phyloP scores from a whole-genome alignment of 2,888 invertebrate species.

The Phanerotoma sp. region DNA sequence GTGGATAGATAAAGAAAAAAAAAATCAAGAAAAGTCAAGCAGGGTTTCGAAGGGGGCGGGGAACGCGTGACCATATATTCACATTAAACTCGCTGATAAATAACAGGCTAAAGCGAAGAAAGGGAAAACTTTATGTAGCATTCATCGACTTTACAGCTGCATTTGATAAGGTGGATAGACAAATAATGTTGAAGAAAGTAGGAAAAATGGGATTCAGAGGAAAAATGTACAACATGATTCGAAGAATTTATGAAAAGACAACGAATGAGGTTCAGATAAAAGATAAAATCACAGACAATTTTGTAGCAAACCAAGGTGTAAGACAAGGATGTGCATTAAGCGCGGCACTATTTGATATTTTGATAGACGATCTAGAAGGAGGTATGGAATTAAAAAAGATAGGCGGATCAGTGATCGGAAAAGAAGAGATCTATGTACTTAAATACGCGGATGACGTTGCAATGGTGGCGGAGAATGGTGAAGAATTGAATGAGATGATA shows the following conservation, averaged over 20 bases:
- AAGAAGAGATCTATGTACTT: not conserved
- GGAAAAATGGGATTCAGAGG: not conserved
- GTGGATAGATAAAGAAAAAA: not conserved
- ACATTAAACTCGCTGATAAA: too few species aligned
- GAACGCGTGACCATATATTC: too few species aligned
- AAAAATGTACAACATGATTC: not conserved
- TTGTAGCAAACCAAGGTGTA: not conserved
- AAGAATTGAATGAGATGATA: not conserved
- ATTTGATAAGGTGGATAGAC: too few species aligned
- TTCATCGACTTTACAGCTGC: too few species aligned
- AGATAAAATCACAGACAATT: not conserved
- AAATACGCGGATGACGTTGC: not conserved
- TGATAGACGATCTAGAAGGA: not conserved
- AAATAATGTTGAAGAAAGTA: not conserved
- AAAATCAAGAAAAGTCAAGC: not conserved
- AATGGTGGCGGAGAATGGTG: not conserved
- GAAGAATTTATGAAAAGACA: not conserved
- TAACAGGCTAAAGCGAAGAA: too few species aligned
- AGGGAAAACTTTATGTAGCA: too few species aligned
- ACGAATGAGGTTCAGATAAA: not conserved
- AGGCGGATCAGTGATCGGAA: not conserved
- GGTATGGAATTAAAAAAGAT: not conserved
- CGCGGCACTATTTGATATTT: not conserved
- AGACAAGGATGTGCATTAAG: not conserved
- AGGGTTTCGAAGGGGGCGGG: not conserved